phyloP scores from a whole-genome alignment of 2,797 vertebrate genomes.

The Taenioides sp. region DNA sequence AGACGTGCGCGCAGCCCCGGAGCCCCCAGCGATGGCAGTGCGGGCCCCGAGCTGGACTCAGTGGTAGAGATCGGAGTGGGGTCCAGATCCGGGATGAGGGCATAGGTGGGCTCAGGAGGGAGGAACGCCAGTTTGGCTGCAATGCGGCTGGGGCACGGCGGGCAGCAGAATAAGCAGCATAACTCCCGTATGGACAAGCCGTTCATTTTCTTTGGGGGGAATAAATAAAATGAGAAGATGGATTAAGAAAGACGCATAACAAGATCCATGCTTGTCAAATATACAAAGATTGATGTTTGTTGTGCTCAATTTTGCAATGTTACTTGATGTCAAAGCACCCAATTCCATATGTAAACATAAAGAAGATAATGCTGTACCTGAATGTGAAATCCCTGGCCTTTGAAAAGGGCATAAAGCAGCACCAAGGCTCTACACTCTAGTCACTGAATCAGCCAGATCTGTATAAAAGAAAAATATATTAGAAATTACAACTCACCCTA shows the following conservation, averaged over 20 bases:
- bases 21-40: conserved; percentile 59
- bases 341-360: background rate
- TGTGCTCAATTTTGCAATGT: background rate
- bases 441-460: conserved; percentile 60
- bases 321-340: background rate
- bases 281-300: background rate
- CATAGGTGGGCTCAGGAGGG: conserved; percentile 93
- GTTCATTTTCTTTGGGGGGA: conserved; percentile 83
- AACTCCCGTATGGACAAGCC: conserved; percentile 93
- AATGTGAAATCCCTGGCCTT: conserved; percentile 55
- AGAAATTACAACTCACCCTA: background rate
- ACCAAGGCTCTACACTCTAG: conserved; percentile 52
- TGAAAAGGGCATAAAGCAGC: conserved; percentile 56
- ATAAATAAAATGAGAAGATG: background rate
- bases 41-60: conserved; percentile 47
- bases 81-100: conserved; percentile 84
- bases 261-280: background rate
- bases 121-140: conserved; percentile 96
- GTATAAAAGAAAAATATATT: conserved; percentile 3
- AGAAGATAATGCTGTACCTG: conserved; percentile 42
- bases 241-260: conserved; percentile 13
- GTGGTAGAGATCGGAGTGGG: conserved; percentile 54
- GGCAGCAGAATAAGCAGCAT: conserved; percentile 97
- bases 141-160: conserved; percentile 90
- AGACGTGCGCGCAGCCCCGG: conserved; percentile 75